Percentiles rank a stretch among this genome's conserved stretches.
phyloP scores from a whole-genome alignment of 92 coral and sea anemone species.

The Blastomussa wellsi region DNA sequence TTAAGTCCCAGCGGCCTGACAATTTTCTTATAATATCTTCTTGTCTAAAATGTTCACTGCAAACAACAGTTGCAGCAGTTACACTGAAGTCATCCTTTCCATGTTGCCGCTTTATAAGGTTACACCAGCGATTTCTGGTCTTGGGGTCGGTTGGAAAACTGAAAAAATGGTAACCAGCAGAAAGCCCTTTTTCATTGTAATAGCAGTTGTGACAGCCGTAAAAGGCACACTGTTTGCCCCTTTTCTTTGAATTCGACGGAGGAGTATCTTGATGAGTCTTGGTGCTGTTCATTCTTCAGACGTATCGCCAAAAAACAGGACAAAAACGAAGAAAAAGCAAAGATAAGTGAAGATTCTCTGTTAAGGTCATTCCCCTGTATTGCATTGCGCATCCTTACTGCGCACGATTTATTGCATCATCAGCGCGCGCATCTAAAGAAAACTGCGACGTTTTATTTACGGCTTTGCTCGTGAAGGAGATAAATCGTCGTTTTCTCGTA shows the following conservation, averaged over 20 bases:
- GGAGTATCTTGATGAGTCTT: not conserved
- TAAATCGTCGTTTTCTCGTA: no score
- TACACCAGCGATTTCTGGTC: slow-evolving; percentile 53
- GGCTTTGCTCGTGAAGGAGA: no score
- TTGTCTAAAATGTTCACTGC: slow-evolving; percentile 45
- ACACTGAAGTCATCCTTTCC: slow-evolving; percentile 62
- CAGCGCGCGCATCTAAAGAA: no score
- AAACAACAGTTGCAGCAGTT: slow-evolving; percentile 47
- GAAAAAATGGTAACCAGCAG: slow-evolving; percentile 41
- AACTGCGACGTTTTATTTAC: no score
- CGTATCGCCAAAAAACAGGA: no score
- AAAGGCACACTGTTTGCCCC: slow-evolving; percentile 56
- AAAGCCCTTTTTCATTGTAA: slow-evolving; percentile 27
- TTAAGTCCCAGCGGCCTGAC: slow-evolving; percentile 13
- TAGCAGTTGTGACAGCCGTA: slow-evolving; percentile 26
- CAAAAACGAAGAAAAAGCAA: not conserved
- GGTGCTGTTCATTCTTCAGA: no score
- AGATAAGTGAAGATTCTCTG: not conserved
- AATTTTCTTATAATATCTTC: slow-evolving; percentile 35
- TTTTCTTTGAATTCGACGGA: slow-evolving; percentile 12
- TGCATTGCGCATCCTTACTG: no score
- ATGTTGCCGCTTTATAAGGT: slow-evolving; percentile 53
- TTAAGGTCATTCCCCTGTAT: no score
- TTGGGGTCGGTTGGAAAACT: slow-evolving; percentile 36
- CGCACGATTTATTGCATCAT: no score